These are phyloP conservation scores for Vollenhovia emeryi DNA, from an alignment of 1,140 invertebrate genomes.

Conservation along the genomic window DNA sequence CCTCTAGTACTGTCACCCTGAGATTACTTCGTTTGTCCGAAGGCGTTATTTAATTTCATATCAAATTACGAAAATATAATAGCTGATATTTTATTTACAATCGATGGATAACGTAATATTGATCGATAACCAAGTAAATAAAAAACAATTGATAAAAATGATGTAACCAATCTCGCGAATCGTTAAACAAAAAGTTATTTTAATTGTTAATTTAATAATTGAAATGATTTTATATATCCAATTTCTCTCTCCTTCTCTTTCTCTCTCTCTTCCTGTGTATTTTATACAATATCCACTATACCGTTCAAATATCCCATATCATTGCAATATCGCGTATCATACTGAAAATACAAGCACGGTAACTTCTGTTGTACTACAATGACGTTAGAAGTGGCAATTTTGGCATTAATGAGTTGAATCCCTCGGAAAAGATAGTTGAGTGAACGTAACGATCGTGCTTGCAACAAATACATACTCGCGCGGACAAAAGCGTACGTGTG, in stretches of 20 bases:
- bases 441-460: neutral
- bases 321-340: neutral
- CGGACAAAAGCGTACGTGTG: neutral
- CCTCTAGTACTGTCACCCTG: neutral
- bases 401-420: constrained; percentile 22
- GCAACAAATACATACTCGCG: neutral
- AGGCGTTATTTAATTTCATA: neutral
- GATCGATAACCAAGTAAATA: neutral
- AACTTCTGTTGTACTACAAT: neutral
- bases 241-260: neutral
- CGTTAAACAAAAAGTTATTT: neutral
- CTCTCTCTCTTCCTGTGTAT: neutral
- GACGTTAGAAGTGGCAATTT: constrained; percentile 7
- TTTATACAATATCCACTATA: neutral
- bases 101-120: neutral
- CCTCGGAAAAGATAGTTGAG: neutral
- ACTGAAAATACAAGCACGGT: neutral
- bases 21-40: neutral
- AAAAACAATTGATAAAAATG: neutral
- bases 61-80: neutral
- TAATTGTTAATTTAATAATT: neutral
- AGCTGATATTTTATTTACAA: neutral
- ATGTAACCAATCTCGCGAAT: neutral
- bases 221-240: constrained; percentile 3
- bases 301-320: neutral